A percentile compares a stretch with the other conserved stretches of the same genome.
Evolutionary conservation across 2,113 vertebrate species (phyloP).

Genomic region (Oryzias celebensis): DNA sequence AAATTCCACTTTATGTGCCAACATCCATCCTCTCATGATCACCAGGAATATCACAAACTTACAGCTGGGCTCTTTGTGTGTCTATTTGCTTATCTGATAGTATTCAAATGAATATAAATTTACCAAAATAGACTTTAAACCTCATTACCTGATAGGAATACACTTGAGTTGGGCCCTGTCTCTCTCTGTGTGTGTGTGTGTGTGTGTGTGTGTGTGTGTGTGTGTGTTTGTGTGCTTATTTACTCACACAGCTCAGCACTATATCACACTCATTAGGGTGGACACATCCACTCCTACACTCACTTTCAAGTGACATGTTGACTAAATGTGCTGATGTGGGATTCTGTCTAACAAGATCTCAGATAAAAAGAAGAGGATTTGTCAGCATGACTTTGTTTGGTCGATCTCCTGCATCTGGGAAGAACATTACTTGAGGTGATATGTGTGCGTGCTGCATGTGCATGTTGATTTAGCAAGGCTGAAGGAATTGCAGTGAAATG

Average conservation of each 20-base stretch:
- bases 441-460: background rate
- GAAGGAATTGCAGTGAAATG: background rate
- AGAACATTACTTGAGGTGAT: constrained; percentile 34
- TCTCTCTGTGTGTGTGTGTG: constrained; percentile 20
- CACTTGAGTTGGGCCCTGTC: background rate
- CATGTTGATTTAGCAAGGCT: constrained; percentile 7
- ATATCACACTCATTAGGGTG: constrained; percentile 55
- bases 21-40: constrained; percentile 38
- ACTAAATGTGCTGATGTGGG: constrained; percentile 47
- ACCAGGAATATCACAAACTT: constrained; percentile 29
- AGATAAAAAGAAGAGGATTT: constrained; percentile 51
- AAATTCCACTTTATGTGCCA: constrained; percentile 48
- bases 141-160: constrained; percentile 26
- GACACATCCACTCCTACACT: constrained; percentile 38
- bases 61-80: constrained; percentile 22
- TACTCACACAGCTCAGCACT: constrained; percentile 32
- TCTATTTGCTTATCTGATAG: constrained; percentile 30
- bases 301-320: constrained; percentile 54
- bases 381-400: constrained; percentile 51
- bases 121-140: constrained; percentile 16
- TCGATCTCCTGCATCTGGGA: constrained; percentile 26
- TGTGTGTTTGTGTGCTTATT: constrained; percentile 9
- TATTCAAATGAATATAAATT: constrained; percentile 42
- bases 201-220: constrained; percentile 10
- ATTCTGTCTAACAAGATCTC: constrained; percentile 40